Base-by-base conservation (phyloP, 2,888 invertebrate genomes). In the Sicus ferrugineus region DNA sequence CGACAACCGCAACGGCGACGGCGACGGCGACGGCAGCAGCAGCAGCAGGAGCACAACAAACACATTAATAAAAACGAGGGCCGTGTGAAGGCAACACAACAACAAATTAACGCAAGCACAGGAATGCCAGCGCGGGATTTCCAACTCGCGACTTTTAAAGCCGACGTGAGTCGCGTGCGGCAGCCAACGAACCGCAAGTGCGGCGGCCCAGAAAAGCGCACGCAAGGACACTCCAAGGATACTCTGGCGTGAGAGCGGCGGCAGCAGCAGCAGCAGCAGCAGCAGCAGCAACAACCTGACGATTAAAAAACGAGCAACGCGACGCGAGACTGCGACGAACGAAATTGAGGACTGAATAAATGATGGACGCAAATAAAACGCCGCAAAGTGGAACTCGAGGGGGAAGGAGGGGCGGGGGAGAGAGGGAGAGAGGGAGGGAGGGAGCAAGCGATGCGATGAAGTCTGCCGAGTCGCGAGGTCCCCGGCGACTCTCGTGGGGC, bases 141-240 rank as follows among this genome's bases (percentile, higher is more conserved):
- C 62, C 65, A 69, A 69, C 66, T 66, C 26, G 59, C 50, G 56
- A 65, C 61, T 61, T 58, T 63, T 34, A 71, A 68, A 68, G 70
- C 70, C 59, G n/a, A n/a, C n/a, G 65, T 26, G 64, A 30, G 64
- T 48, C 28, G n/a, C 48, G 23, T 50, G 16, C 71, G 72, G 34
- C 34, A 34, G 54, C 34, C 34, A 66, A 38, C 38, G 56, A 48
- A 46, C 66, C 54, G 42, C 38, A 54, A 38, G 19, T 23, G 56
- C 56, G 28, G 46, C 30, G 38, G 31, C 14, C 30, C 58, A 31
- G 46, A 59, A 75, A 74, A 76, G 75, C 78, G 76, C 80, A 81
- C 79, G 80, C 80, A 81, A 81, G 81, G 81, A 81, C 81, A 81
- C 81, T 79, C 81, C 79, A 81, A 81, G 81, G 81, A 81, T 81